phyloP scores from a whole-genome alignment of 2,113 vertebrate species.

The Scortum barcoo region DNA sequence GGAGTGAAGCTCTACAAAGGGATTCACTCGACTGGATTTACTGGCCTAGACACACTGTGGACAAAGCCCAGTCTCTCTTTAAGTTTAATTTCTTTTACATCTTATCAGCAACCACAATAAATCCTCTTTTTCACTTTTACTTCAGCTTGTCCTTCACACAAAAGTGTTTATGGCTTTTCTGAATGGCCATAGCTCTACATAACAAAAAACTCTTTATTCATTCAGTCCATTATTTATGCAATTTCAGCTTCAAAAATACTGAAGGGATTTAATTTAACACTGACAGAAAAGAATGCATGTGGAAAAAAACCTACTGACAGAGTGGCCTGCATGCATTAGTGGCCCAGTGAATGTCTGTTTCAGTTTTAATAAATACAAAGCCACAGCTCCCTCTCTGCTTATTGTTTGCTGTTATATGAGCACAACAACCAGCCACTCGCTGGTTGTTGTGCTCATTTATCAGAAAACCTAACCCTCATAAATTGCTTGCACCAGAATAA shows the following conservation, averaged over 20 bases:
- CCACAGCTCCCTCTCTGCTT: background rate
- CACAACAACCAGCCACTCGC: too few relatives aligned
- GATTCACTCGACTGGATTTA: background rate
- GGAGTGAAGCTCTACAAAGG: too few relatives aligned
- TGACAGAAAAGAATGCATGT: background rate
- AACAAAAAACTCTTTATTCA: background rate
- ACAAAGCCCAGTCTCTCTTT: background rate
- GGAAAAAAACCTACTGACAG: background rate
- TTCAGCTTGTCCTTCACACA: background rate
- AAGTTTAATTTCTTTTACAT: background rate
- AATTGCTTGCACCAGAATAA: background rate
- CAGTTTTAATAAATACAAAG: slow-evolving; percentile 8
- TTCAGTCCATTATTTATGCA: too few relatives aligned
- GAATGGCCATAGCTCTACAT: background rate
- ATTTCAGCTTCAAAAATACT: background rate
- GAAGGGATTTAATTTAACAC: background rate
- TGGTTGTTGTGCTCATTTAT: too few relatives aligned
- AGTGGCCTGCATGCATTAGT: background rate
- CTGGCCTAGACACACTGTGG: background rate
- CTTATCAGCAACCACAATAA: background rate
- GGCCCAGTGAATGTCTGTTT: background rate
- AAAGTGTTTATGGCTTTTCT: too few relatives aligned
- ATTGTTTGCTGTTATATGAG: background rate
- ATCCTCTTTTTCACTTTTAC: background rate
- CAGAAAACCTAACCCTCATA: background rate